A percentile compares a stretch with the other conserved stretches of the same genome.
phyloP scores from a whole-genome alignment of 2,113 vertebrate species.

The Thamnaconus septentrionalis region DNA sequence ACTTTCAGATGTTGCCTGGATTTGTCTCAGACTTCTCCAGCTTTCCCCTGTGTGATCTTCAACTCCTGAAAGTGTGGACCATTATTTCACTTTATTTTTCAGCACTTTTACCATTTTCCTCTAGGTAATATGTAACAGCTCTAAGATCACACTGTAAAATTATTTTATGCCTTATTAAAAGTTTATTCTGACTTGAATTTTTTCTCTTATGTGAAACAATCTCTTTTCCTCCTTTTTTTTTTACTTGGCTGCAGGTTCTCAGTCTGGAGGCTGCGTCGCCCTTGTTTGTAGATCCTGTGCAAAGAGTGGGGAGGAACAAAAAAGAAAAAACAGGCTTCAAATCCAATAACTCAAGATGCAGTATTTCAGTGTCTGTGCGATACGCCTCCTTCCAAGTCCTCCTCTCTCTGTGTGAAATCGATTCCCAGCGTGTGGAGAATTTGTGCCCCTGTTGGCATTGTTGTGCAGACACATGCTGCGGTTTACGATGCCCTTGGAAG shows the following conservation, averaged over 20 bases:
- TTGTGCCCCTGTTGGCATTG: conserved; percentile 71
- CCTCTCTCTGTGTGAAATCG: conserved; percentile 73
- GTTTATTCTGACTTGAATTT: conserved; percentile 52
- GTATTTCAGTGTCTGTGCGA: conserved; percentile 64
- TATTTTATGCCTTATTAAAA: conserved; percentile 16
- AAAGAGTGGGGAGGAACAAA: conserved; percentile 21
- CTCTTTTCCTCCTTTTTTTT: conserved; percentile 45
- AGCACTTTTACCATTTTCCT: conserved; percentile 19
- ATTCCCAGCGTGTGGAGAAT: conserved; percentile 72
- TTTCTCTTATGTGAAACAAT: conserved; percentile 48
- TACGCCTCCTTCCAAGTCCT: conserved; percentile 69
- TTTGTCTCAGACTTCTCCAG: too few relatives aligned
- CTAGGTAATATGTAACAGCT: conserved; percentile 1
- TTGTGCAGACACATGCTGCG: conserved; percentile 63
- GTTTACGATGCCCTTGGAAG: conserved; percentile 68
- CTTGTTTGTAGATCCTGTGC: conserved; percentile 50
- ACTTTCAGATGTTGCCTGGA: too few relatives aligned
- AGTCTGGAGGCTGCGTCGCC: conserved; percentile 57
- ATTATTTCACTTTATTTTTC: conserved; percentile 18
- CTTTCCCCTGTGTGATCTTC: not conserved
- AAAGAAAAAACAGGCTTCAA: conserved; percentile 57
- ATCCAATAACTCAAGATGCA: conserved; percentile 76
- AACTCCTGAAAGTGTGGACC: not conserved
- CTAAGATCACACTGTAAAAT: conserved; percentile 38
- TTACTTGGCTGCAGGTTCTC: conserved; percentile 52